A percentile compares a stretch with the other conserved stretches of the same genome.
Evolutionary conservation across 1,140 invertebrate species (phyloP).

Genomic region (Trichoplusia ni): DNA sequence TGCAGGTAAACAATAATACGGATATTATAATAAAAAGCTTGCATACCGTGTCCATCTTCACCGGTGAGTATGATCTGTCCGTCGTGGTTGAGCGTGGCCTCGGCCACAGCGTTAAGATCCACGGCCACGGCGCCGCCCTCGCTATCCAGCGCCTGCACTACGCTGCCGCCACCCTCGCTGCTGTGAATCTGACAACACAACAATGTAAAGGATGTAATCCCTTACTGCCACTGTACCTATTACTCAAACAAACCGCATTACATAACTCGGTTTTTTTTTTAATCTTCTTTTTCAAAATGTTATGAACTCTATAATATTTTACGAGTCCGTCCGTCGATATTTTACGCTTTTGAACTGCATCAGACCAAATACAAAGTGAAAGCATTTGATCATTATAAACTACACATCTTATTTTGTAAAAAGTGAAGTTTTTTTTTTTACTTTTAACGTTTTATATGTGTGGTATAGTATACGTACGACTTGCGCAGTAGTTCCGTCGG

Average conservation of each 20-base stretch:
- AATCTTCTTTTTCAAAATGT: too few relatives aligned
- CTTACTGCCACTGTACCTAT: too few relatives aligned
- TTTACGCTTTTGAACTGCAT: too few relatives aligned
- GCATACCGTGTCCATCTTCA: slow-evolving; percentile 94
- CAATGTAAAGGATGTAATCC: neutral
- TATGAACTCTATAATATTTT: too few relatives aligned
- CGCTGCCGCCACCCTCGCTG: slow-evolving; percentile 84
- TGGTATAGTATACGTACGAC: neutral
- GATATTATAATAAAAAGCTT: too few relatives aligned
- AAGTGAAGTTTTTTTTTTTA: too few relatives aligned
- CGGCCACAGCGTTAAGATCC: slow-evolving; percentile 93
- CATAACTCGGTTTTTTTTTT: too few relatives aligned
- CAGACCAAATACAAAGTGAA: neutral
- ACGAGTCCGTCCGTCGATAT: too few relatives aligned
- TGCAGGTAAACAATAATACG: too few relatives aligned
- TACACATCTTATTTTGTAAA: too few relatives aligned
- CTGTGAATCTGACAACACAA: slow-evolving; percentile 86
- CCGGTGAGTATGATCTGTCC: slow-evolving; percentile 97
- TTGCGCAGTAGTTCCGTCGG: slow-evolving; percentile 93
- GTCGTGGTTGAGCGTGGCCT: slow-evolving; percentile 93
- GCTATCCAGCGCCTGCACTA: slow-evolving; percentile 88
- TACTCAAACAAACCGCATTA: too few relatives aligned
- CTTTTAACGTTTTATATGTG: neutral
- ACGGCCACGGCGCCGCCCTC: slow-evolving; percentile 86
- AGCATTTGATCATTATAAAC: too few relatives aligned